phyloP scores from a whole-genome alignment of 2,797 vertebrate genomes.

The Microctenopoma steveboyesi region DNA sequence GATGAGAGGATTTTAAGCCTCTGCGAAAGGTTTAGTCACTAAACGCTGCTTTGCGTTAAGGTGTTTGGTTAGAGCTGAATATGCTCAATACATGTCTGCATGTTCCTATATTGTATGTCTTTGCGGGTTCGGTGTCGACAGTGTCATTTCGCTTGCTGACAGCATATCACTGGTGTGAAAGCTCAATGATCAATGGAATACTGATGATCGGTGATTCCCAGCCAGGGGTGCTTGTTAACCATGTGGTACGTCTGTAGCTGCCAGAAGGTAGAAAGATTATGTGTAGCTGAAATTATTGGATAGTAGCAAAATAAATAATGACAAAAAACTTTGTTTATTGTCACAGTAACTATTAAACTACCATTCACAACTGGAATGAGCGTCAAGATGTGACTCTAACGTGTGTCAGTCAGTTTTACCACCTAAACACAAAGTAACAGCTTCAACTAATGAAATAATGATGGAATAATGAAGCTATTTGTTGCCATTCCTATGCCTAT shows the following conservation, averaged over 20 bases:
- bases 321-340: not conserved
- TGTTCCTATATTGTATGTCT: slow-evolving; percentile 5
- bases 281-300: not conserved
- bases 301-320: not conserved
- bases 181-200: slow-evolving; percentile 19
- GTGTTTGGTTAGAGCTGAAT: slow-evolving; percentile 22
- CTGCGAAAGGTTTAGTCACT: slow-evolving; percentile 39
- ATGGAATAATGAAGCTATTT: no score
- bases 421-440: no score
- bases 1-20: slow-evolving; percentile 45
- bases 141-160: slow-evolving; percentile 23
- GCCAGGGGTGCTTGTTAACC: not conserved
- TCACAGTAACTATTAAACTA: not conserved
- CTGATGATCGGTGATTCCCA: slow-evolving; percentile 23
- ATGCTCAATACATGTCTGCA: not conserved
- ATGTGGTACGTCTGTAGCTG: not conserved
- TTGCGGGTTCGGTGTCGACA: slow-evolving; percentile 19
- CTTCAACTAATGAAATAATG: no score
- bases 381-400: no score
- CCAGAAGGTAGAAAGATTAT: not conserved
- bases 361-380: not conserved
- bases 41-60: slow-evolving; percentile 9
- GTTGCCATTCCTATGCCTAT: no score
- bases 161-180: slow-evolving; percentile 25
- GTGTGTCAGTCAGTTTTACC: no score